Evolutionary conservation across 2,888 invertebrate species (phyloP), one percentile per base, ranked within the genome.

Genomic region (Cetonia aurata): DNA sequence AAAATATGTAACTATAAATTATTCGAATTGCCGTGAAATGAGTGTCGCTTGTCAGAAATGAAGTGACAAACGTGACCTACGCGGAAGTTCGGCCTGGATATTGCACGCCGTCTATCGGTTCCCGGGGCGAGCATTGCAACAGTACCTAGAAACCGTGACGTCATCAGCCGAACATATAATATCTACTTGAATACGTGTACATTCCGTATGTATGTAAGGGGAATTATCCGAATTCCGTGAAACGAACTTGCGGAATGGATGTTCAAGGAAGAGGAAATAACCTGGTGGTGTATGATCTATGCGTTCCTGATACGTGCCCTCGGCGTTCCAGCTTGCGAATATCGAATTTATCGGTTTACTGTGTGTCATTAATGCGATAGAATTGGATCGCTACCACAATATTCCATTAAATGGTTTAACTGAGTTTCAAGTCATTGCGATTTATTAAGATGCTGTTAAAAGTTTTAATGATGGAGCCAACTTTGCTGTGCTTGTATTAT

Each of bases 41-140:
- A 78, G 77, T 74, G 77, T 74, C 77, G 77, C 77, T 79, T 80
- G 80, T 79, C 79, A 78, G 75, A 74, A 75, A 73, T 74, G 73
- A 75, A 78, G 76, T 81, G 81, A 82, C 81, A 81, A 81, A 81
- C 80, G 80, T 75, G 75, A 75, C 75, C 75, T 75, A 76, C 77
- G 78, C 80, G 81, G 82, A 81, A 80, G 77, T 75, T 73, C 73
- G 74, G 75, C 77, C 78, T 79, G 77, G 80, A 80, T 79, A 81
- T 81, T 81, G 80, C 77, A 80, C 78, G 78, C 78, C 79, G 77
- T 74, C 75, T 72, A 78, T 77, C 78, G 75, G 76, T 73, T 74
- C 76, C 79, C 79, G 80, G 80, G 33, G 17, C 46, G 62, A 76
- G 52, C 17, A 10, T 10, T 65, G 62, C 62, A 50, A 37, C 52